Base-by-base conservation (phyloP, 2,113 vertebrate genomes). In the Malurus elegans region DNA sequence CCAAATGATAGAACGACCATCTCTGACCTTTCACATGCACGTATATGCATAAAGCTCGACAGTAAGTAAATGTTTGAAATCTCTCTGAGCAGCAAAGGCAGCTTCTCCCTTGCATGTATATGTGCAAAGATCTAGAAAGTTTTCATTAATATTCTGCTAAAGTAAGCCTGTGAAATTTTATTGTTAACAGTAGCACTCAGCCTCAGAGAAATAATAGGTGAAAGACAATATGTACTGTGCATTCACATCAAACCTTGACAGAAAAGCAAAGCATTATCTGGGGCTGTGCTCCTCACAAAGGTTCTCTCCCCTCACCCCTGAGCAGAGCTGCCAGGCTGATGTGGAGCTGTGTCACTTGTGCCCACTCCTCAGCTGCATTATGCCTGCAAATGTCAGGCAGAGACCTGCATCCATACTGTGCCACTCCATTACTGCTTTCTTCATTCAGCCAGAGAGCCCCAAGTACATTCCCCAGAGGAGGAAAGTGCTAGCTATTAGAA, bases 61-160 rank as follows among this genome's bases (percentile, higher is more conserved):
- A 93, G 86, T 88, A 86, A 96, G 94, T 93, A 95, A 97, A 94
- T 92, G 95, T 94, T 94, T 96, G 86, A 94, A 92, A 93, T 80
- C 88, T 94, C 82, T 84, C 92, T 86, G 72, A 88, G 61, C 79
- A 92, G 47, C 69, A 85, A 90, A 93, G 88, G 71, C 93, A 93
- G 90, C 56, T 88, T 74, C 79, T 89, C 44, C 61, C 69, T 86
- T 64, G 90, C n/a, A 61, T 71, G 65, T 38, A 47, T 86, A 80
- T 95, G 86, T 90, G 86, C 17, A 11, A 92, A 88, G 92, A 91
- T 91, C 95, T 64, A 53, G 86, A 95, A 96, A 73, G 81, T 64
- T 96, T 92, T 80, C 92, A 95, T 97, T 95, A 93, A 90, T 88
- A 97, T 96, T 96, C 95, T 88, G 72, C 60, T 81, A 71, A 80